Conservation (phyloP, 2,888 invertebrate genomes). For the Hetaerina titia region DNA sequence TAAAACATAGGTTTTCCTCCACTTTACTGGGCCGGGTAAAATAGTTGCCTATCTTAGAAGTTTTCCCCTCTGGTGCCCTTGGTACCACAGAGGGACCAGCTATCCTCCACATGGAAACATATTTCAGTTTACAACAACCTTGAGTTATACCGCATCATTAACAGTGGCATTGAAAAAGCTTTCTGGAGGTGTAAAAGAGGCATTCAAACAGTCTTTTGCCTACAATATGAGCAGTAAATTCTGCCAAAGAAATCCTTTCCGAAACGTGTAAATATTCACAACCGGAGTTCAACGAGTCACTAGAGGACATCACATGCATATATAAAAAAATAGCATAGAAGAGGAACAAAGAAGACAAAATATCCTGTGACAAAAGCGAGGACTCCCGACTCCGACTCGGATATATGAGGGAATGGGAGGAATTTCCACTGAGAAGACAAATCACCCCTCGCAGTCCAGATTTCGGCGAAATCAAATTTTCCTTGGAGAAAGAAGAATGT, state of each 20-base stretch:
- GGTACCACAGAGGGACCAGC: neutral
- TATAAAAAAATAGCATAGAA: neutral
- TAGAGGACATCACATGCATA: neutral
- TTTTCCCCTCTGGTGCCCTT: neutral
- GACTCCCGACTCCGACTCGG: neutral
- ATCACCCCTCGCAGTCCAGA: slow-evolving; percentile 8
- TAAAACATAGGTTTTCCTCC: neutral
- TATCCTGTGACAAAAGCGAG: neutral
- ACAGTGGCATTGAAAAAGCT: neutral
- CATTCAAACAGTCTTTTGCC: neutral
- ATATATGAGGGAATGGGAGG: neutral
- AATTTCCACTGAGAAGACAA: slow-evolving; percentile 1
- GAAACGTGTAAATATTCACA: neutral
- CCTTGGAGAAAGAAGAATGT: neutral
- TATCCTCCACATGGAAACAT: neutral
- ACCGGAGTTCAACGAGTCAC: neutral
- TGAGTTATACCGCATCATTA: neutral
- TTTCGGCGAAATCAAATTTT: slow-evolving; percentile 16
- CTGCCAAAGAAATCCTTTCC: neutral
- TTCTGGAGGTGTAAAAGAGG: neutral
- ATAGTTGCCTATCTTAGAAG: neutral
- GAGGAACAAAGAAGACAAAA: neutral
- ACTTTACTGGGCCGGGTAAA: neutral
- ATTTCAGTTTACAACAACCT: neutral
- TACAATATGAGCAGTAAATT: neutral